phyloP scores from a whole-genome alignment of 2,888 invertebrate genomes.

The Pristionchus fissidentatus region DNA sequence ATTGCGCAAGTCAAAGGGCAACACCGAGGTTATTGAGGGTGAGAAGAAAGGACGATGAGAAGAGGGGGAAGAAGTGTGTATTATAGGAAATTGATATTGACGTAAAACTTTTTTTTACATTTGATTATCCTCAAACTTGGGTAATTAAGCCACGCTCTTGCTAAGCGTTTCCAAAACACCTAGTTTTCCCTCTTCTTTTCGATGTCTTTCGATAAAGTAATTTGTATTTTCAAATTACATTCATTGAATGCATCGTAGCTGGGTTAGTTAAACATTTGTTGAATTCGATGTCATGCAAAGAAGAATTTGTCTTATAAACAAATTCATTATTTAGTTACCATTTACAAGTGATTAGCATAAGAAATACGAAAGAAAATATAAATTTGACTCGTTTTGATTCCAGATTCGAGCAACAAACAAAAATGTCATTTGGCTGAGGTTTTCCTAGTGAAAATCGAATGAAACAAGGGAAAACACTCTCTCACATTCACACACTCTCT shows the following conservation, averaged over 20 bases:
- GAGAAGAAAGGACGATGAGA: not conserved
- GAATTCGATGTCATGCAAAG: not conserved
- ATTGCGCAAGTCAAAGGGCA: conserved; percentile 21
- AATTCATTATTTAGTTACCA: not conserved
- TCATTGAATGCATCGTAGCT: too few relatives aligned
- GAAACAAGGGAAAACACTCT: conserved; percentile 6
- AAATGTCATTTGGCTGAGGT: conserved; percentile 33
- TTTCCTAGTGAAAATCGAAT: not conserved
- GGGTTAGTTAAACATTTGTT: too few relatives aligned
- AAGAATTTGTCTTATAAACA: not conserved
- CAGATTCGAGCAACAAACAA: conserved; percentile 38
- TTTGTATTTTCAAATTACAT: too few relatives aligned
- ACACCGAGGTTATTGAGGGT: conserved; percentile 7
- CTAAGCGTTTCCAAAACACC: not conserved
- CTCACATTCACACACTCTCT: conserved; percentile 34
- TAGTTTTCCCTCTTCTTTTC: too few relatives aligned
- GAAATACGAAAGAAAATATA: not conserved
- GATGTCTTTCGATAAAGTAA: too few relatives aligned
- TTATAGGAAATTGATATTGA: not conserved
- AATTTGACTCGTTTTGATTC: conserved; percentile 17
- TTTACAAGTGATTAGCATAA: conserved; percentile 35
- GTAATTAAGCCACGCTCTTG: not conserved
- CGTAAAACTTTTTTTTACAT: not conserved
- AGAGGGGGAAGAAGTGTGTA: not conserved
- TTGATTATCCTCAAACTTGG: not conserved